phyloP scores from a whole-genome alignment of 2,797 vertebrate species.

The Orestias chungarensis region DNA sequence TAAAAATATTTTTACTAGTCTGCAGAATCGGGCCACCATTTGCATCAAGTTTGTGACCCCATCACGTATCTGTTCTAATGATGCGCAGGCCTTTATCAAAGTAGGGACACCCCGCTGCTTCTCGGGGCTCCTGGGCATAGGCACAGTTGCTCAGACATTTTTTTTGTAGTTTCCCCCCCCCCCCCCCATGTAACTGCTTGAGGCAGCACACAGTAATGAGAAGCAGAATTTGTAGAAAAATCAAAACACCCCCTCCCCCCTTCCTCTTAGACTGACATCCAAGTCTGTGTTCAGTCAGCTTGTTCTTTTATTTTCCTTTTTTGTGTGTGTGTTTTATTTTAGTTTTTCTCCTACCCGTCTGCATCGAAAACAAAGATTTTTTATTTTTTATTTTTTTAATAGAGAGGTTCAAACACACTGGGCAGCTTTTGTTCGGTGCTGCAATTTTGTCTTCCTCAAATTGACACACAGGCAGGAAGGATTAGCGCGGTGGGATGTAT shows the following conservation, averaged over 20 bases:
- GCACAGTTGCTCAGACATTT: conserved; percentile 66
- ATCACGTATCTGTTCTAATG: conserved; percentile 80
- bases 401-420: conserved; percentile 72
- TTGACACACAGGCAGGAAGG: conserved; percentile 35
- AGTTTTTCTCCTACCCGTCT: conserved; percentile 47
- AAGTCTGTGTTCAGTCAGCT: conserved; percentile 71
- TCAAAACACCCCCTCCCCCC: conserved; percentile 57
- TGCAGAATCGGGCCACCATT: conserved; percentile 55
- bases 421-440: conserved; percentile 69
- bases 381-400: too few relatives aligned
- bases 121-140: conserved; percentile 72
- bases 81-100: conserved; percentile 82
- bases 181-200: conserved; percentile 63
- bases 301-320: conserved; percentile 43
- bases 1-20: conserved; percentile 50
- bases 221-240: conserved; percentile 74
- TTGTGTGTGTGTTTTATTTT: too few relatives aligned
- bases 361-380: conserved; percentile 78
- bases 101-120: conserved; percentile 76
- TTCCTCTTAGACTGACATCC: conserved; percentile 73
- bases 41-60: conserved; percentile 70
- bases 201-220: conserved; percentile 74
- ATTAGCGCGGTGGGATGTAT: conserved; percentile 69
- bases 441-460: conserved; percentile 52
- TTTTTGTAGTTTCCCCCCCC: conserved; percentile 26